Conservation (phyloP, 2,797 vertebrate species). For the Chromobotia macracanthus region DNA sequence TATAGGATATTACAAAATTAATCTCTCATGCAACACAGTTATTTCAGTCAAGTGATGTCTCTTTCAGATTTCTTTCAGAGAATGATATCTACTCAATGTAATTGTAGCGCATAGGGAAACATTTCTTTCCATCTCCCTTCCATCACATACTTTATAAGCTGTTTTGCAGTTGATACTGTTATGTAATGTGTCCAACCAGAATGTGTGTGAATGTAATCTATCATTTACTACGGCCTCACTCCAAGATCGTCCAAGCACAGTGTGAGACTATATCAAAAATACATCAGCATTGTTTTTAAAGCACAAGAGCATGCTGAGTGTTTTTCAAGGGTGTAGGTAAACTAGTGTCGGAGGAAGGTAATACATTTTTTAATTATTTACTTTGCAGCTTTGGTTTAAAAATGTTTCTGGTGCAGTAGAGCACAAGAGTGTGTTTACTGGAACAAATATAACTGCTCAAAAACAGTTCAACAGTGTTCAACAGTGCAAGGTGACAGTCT, state of each 20-base stretch:
- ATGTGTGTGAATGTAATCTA: slow-evolving; percentile 63
- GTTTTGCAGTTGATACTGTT: slow-evolving; percentile 47
- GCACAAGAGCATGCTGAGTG: slow-evolving; percentile 48
- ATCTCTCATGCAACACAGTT: background rate
- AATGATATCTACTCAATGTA: slow-evolving; percentile 9
- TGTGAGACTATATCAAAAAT: slow-evolving; percentile 67
- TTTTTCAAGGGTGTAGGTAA: slow-evolving; percentile 54
- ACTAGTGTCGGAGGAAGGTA: slow-evolving; percentile 54
- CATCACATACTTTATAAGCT: slow-evolving; percentile 36
- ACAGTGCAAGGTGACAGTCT: background rate
- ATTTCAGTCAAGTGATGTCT: background rate
- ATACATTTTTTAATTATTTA: slow-evolving; percentile 45
- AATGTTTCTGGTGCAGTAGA: slow-evolving; percentile 5
- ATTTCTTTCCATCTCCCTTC: background rate
- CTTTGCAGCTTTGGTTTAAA: slow-evolving; percentile 25
- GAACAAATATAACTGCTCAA: background rate
- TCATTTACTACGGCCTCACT: slow-evolving; percentile 60
- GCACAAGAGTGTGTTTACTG: background rate
- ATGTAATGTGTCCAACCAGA: slow-evolving; percentile 44
- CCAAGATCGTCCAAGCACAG: slow-evolving; percentile 53
- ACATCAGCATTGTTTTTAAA: slow-evolving; percentile 52
- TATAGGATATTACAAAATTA: background rate
- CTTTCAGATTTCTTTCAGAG: background rate
- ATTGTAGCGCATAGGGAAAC: slow-evolving; percentile 15
- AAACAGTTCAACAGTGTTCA: background rate